Evolutionary conservation across 1,140 invertebrate species (phyloP).

Genomic region (Drosophila gunungcola): DNA sequence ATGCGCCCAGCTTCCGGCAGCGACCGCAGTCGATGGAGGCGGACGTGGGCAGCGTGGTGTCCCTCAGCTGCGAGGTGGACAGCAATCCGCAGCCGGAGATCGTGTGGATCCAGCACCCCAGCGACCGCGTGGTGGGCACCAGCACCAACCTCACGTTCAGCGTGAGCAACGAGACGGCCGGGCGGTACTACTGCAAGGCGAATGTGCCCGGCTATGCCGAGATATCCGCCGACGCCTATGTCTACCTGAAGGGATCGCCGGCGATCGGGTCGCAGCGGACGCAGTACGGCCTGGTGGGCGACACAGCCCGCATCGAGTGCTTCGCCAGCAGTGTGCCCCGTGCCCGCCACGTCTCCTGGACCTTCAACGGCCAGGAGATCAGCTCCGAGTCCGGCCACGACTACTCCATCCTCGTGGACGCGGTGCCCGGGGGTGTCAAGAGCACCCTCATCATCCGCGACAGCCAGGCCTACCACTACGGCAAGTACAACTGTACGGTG

Average conservation of each 20-base stretch:
- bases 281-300: slow-evolving; percentile 93
- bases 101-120: slow-evolving; percentile 90
- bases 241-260: slow-evolving; percentile 94
- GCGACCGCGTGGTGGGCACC: slow-evolving; percentile 88
- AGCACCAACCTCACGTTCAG: slow-evolving; percentile 91
- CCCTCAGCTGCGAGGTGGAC: slow-evolving; percentile 91
- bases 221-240: slow-evolving; percentile 92
- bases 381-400: slow-evolving; percentile 88
- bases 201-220: slow-evolving; percentile 93
- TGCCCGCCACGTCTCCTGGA: slow-evolving; percentile 93
- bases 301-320: slow-evolving; percentile 94
- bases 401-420: slow-evolving; percentile 88
- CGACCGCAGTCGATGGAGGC: slow-evolving; percentile 89
- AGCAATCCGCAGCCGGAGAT: slow-evolving; percentile 91
- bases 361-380: slow-evolving; percentile 92
- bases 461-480: slow-evolving; percentile 94
- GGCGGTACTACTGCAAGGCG: slow-evolving; percentile 95
- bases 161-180: slow-evolving; percentile 91
- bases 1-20: slow-evolving; percentile 88
- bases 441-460: slow-evolving; percentile 94
- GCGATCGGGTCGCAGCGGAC: slow-evolving; percentile 90
- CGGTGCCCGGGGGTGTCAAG: slow-evolving; percentile 88
- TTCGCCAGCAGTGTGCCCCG: slow-evolving; percentile 94
- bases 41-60: slow-evolving; percentile 88
- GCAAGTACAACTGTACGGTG: slow-evolving; percentile 97